Evolutionary conservation across 2,797 vertebrate genomes (phyloP), one percentile per base, ranked within the genome.

Genomic region (Heteromormyrus szaboi): DNA sequence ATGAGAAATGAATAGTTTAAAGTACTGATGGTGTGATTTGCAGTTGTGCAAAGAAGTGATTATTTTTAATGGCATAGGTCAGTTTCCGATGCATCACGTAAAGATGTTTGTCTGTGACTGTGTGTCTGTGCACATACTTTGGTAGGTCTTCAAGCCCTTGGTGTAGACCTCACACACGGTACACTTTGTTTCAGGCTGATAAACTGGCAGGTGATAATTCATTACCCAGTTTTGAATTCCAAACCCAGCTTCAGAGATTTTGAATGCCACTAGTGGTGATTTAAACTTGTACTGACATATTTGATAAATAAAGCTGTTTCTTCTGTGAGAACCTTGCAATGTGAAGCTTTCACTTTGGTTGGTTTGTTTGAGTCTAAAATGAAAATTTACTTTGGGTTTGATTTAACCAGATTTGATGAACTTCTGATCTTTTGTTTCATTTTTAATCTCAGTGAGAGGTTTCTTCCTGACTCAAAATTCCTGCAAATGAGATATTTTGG

Each of bases 391-490:
- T 56, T 29, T 46, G 6, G 25, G 48, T 54, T 62, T 41, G 8
- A 37, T 48, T 56, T 59, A 93, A 93, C 94, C 95, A 95, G 94
- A 94, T 94, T 94, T 94, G 94, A 93, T 93, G 94, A 91, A 93
- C 94, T 92, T 95, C 95, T 96, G 25, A 44, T 65, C 94, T 96
- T 96, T 94, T 95, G 95, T 96, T 95, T 95, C 95, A 94, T 91
- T 95, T 95, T 95, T 95, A 94, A 93, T 95, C 96, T 96, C 94
- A 96, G 95, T 95, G 95, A 95, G 94, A 96, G 95, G 95, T 95
- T 96, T 96, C 95, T 96, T 95, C 94, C 94, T 93, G 95, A 94
- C 95, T 96, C 95, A 95, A 95, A 95, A 96, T 96, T 95, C 94
- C 94, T 95, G 93, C 87, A 92, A 96, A 95, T 95, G 94, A 95